Percentiles rank a stretch among this genome's conserved stretches.
These are phyloP conservation scores for Sceloporus tristichus DNA, from an alignment of 2,113 vertebrate species.

Conservation along the genomic window DNA sequence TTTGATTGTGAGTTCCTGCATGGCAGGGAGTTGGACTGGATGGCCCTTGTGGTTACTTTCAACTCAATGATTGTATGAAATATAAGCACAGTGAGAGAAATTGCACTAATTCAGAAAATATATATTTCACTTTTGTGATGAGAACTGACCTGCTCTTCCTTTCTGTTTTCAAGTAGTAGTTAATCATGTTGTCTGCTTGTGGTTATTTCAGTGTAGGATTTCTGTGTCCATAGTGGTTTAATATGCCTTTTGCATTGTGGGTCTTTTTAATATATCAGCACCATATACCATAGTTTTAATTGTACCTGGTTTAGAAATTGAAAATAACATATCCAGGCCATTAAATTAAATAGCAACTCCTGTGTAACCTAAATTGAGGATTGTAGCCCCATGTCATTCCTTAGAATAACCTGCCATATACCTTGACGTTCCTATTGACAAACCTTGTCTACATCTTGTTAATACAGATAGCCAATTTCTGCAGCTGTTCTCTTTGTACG, in stretches of 20 bases:
- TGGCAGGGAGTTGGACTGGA: no score
- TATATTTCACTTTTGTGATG: neutral
- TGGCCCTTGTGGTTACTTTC: no score
- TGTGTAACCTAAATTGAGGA: neutral
- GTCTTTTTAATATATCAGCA: neutral
- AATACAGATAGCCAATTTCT: slow-evolving; percentile 36
- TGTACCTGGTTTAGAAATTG: neutral
- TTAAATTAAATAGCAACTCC: neutral
- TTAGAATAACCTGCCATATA: neutral
- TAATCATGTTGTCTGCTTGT: neutral
- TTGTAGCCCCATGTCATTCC: neutral
- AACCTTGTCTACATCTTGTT: slow-evolving; percentile 6
- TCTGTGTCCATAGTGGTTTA: neutral
- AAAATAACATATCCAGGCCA: neutral
- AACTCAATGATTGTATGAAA: no score
- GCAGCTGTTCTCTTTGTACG: slow-evolving; percentile 11
- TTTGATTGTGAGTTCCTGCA: no score
- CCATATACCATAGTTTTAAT: neutral
- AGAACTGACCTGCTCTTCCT: neutral
- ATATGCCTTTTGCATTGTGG: neutral
- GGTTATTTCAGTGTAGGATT: neutral
- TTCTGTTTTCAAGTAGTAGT: neutral
- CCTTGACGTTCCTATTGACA: neutral
- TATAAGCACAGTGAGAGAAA: neutral
- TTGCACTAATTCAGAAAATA: neutral